Conservation (phyloP, 2,113 vertebrate species). For the Periophthalmus modestus region DNA sequence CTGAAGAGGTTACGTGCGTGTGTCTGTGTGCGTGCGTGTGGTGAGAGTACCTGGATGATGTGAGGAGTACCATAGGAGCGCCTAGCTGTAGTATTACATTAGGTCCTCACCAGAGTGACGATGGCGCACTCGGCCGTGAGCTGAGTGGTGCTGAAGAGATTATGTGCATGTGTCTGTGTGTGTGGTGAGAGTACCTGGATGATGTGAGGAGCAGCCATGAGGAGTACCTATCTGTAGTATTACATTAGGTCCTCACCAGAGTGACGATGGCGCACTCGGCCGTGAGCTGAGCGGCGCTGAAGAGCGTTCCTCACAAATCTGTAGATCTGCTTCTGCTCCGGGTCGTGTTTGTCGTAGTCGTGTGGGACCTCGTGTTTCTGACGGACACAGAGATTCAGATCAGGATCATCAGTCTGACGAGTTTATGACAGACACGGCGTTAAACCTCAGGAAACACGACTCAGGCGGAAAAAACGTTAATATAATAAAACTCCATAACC, state of each 20-base stretch:
- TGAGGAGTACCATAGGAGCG: no score
- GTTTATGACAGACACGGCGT: no score
- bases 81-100: background rate
- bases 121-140: conserved; percentile 98
- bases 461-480: no score
- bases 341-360: conserved; percentile 91
- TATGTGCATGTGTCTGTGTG: no score
- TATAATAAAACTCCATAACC: no score
- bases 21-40: no score
- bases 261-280: conserved; percentile 98
- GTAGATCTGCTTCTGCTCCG: conserved; percentile 98
- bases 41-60: no score
- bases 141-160: no score
- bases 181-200: no score
- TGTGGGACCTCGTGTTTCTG: conserved; percentile 82
- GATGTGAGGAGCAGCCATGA: no score
- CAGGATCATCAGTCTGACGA: background rate
- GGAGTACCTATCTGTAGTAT: background rate
- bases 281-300: conserved; percentile 96
- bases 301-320: conserved; percentile 94
- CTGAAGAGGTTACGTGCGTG: no score
- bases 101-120: conserved; percentile 88
- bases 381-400: background rate
- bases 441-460: no score
- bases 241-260: conserved; percentile 78